Evolutionary conservation across 2,113 vertebrate genomes (phyloP), one percentile per base, ranked within the genome.

Genomic region (Epinephelus fuscoguttatus): DNA sequence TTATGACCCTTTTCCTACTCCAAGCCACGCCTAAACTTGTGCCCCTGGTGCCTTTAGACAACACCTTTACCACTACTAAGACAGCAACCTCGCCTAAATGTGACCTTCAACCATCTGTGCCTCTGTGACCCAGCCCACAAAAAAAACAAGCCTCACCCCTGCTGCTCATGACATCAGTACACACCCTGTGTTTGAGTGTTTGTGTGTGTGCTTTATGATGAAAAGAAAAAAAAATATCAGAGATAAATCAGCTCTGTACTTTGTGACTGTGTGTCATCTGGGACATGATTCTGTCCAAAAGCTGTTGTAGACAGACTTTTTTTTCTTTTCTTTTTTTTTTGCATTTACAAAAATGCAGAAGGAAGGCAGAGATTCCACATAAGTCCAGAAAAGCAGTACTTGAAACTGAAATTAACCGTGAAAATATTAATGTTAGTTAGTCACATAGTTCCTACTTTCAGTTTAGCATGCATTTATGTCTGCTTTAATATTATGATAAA

Each of bases 61-160:
- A 50, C 7, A 33, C 19, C 33, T 53, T 47, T 77, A 64, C 40
- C 9, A 17, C 53, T 42, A 40, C 74, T 12, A 40, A 70, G 40
- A 61, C 13, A 57, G 19, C 12, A 56, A 3, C 63, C 33, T 56
- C 42, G 52, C 33, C 71, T n/a, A 21, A 56, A 53, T 2, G 5
- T 70, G n/a, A 78, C 69, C 59, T 50, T 82, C 4, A 73, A 50
- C 25, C 59, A 27, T 61, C 53, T 56, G 53, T 53, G 45, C 45
- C 25, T 64, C 55, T 79, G 76, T 82, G 6, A 78, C 4, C 15
- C 55, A 78, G 81, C 37, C 83, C 74, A 81, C 70, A 83, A 47
- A 74, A 60, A 59, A 81, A 52, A 23, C 40, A 59, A 66, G 66
- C 59, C 59, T 55, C 76, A 42, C 69, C 56, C 75, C 25, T 69